A percentile compares a stretch with the other conserved stretches of the same genome.
Conservation (phyloP, 2,888 invertebrate species). For the Aphidoletes aphidimyza region DNA sequence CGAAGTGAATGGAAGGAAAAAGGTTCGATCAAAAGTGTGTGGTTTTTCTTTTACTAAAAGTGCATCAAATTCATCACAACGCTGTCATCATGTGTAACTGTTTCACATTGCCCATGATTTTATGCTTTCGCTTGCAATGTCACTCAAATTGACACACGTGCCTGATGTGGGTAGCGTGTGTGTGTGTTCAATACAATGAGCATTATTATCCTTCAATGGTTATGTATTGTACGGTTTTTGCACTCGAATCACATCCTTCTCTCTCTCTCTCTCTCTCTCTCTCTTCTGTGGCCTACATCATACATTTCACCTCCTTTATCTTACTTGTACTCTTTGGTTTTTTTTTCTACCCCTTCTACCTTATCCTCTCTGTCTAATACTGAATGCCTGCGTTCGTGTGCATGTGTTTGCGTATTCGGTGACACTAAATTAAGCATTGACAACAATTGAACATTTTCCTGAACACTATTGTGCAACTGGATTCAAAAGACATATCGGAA, state of each 20-base stretch:
- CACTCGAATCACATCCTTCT: neutral
- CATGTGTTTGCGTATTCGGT: neutral
- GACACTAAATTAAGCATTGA: conserved; percentile 38
- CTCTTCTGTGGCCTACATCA: neutral
- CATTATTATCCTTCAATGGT: neutral
- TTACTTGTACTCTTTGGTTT: neutral
- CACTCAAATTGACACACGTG: neutral
- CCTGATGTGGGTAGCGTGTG: neutral
- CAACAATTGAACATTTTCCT: conserved; percentile 3
- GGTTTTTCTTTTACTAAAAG: too few species aligned
- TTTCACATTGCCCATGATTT: neutral
- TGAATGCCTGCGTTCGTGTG: neutral
- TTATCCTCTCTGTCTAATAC: neutral
- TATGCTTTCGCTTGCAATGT: neutral
- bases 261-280: neutral
- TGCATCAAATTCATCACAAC: too few species aligned
- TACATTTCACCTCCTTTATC: neutral
- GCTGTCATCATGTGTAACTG: neutral
- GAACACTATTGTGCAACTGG: neutral
- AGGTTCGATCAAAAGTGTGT: too few species aligned
- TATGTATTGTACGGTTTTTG: neutral
- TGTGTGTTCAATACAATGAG: neutral
- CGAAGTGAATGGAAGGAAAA: too few species aligned
- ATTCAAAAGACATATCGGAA: conserved; percentile 12
- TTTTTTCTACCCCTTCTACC: neutral